These are phyloP conservation scores for Pelosia muscerda DNA, from an alignment of 2,888 invertebrate species.

Conservation along the genomic window DNA sequence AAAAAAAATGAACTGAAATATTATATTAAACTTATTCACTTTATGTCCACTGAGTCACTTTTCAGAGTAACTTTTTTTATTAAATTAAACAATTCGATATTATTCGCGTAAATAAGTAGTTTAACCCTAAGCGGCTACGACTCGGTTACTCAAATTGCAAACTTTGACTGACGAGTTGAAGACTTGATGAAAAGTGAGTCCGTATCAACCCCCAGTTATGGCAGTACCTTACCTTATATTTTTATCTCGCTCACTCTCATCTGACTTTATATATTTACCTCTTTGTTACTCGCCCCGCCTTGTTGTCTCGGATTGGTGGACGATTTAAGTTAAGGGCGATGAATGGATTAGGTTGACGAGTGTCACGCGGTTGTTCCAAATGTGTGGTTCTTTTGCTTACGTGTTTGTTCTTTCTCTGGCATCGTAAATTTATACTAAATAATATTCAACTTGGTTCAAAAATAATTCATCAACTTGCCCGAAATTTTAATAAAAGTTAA, in stretches of 20 bases:
- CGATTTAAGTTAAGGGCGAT: constrained; percentile 44
- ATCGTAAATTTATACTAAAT: constrained; percentile 21
- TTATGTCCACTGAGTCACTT: constrained; percentile 24
- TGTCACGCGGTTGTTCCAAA: constrained; percentile 37
- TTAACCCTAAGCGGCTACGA: constrained; percentile 38
- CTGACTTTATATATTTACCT: constrained; percentile 28
- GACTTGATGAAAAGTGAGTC: constrained; percentile 32
- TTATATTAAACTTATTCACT: not conserved
- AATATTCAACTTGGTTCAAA: constrained; percentile 1
- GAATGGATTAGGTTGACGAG: constrained; percentile 49
- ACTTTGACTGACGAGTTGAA: constrained; percentile 57
- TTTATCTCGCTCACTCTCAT: constrained; percentile 47
- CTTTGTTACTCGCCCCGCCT: constrained; percentile 64
- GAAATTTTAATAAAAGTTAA: no score
- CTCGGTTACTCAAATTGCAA: constrained; percentile 50
- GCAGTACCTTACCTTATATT: constrained; percentile 39
- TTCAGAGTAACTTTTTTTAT: constrained; percentile 20
- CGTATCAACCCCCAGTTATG: constrained; percentile 57
- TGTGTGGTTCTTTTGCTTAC: constrained; percentile 27
- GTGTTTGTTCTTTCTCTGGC: constrained; percentile 21
- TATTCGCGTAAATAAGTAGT: constrained; percentile 48
- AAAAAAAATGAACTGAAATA: constrained; percentile 11
- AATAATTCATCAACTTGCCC: no score
- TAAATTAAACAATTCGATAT: constrained; percentile 5
- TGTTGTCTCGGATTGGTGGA: constrained; percentile 56